Evolutionary conservation across 1,140 invertebrate species (phyloP).

Genomic region (Caenorhabditis inopinata): DNA sequence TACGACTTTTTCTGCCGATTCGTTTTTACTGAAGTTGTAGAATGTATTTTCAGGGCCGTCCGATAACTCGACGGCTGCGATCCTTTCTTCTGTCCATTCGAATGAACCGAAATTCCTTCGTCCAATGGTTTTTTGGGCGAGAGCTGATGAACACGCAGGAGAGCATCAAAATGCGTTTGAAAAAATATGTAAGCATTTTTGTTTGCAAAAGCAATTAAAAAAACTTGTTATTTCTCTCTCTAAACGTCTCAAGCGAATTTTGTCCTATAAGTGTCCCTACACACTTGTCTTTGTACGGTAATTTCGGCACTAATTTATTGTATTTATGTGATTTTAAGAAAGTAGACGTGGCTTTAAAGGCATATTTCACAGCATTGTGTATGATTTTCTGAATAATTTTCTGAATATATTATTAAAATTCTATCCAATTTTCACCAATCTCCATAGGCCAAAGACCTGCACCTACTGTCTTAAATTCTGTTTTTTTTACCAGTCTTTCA

Average conservation of each 20-base stretch:
- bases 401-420: too few species aligned
- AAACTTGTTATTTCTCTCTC: too few species aligned
- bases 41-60: constrained; percentile 33
- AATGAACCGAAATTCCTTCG: constrained; percentile 51
- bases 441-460: too few species aligned
- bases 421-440: too few species aligned
- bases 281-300: background rate
- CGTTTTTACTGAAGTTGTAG: background rate
- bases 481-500: background rate
- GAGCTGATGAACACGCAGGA: constrained; percentile 59
- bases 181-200: constrained; percentile 56
- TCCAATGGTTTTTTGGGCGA: constrained; percentile 55
- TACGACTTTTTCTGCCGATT: too few species aligned
- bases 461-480: background rate
- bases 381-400: too few species aligned
- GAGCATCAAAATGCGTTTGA: constrained; percentile 57
- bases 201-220: too few species aligned
- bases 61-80: constrained; percentile 37
- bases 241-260: too few species aligned
- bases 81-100: constrained; percentile 55
- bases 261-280: background rate
- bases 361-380: too few species aligned
- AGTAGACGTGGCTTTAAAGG: too few species aligned
- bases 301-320: constrained; percentile 27
- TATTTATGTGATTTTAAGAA: too few species aligned